Conservation (phyloP, 2,888 invertebrate genomes). For the Stenchaetothrips biformis region DNA sequence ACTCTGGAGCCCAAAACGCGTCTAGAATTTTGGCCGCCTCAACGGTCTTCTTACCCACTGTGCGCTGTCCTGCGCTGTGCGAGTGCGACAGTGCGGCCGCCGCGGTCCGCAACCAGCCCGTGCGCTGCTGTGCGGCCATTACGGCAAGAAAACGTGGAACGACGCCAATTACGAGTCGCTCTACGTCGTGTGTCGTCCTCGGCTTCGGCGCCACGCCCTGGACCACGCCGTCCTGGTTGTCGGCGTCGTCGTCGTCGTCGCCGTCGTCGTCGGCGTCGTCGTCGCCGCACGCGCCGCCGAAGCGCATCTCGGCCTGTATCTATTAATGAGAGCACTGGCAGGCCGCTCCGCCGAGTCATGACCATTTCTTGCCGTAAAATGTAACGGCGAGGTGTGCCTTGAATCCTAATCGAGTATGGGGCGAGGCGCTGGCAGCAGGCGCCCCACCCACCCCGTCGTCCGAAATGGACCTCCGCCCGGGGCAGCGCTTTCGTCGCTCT, state of each 20-base stretch:
- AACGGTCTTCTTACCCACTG: too few relatives aligned
- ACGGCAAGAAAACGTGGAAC: too few relatives aligned
- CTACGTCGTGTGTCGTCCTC: too few relatives aligned
- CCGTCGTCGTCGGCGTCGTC: neutral
- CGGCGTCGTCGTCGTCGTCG: neutral
- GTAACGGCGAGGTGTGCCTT: neutral
- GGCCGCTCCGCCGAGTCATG: neutral
- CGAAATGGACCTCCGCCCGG: neutral
- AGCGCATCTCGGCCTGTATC: neutral
- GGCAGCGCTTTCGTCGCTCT: neutral
- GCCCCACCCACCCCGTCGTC: neutral
- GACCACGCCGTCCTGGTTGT: neutral
- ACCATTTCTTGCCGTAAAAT: neutral
- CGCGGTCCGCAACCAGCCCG: too few relatives aligned
- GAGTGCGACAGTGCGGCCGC: too few relatives aligned
- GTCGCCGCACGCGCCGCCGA: neutral
- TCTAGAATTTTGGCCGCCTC: too few relatives aligned
- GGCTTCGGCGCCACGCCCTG: neutral
- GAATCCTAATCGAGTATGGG: slow-evolving; percentile 29
- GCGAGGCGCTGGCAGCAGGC: slow-evolving; percentile 36
- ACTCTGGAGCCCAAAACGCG: too few relatives aligned
- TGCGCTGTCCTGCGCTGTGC: too few relatives aligned
- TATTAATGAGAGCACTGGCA: neutral
- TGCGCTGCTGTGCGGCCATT: too few relatives aligned
- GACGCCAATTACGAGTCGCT: too few relatives aligned